Base-by-base conservation (phyloP, 1,140 invertebrate species). In the Brachionus angularis region DNA sequence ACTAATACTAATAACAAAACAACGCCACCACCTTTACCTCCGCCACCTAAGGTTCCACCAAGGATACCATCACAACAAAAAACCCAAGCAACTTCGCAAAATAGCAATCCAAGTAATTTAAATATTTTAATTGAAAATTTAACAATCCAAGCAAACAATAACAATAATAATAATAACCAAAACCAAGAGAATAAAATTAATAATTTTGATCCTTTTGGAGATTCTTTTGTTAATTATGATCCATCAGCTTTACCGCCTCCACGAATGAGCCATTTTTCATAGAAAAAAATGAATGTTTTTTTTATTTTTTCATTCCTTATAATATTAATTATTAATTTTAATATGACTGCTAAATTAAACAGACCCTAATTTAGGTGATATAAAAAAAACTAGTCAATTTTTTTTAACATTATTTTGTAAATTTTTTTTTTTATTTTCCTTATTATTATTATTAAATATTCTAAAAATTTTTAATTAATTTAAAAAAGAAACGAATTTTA, bases 191-290 rank as follows among this genome's bases (percentile, higher is more conserved):
- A n/a, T n/a, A n/a, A 58, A 39, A 23, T 18, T 5, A 55, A 55
- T 34, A 4, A 12, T 12, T 58, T 58, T 39, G 53, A 58, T 58
- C 53, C 53, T n/a, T 58, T 58, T 39, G 53, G 33, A 23, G 36
- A 36, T 58, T 58, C 53, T 10, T 58, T 42, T 58, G 33, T 58
- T 10, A 27, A 36, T 29, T 21, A 36, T 23, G 53, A 58, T n/a
- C n/a, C n/a, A 58, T 23, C 31, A 16, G 33, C 53, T 18, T 33
- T 58, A 58, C 53, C 53, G 3, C 33, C 33, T 1, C 53, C 53
- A n/a, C 23, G 53, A 42, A 58, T 58, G 53, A 58, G 39, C 25
- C 53, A 58, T 58, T 58, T 58, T 58, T n/a, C n/a, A n/a, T n/a
- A n/a, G n/a, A n/a, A n/a, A n/a, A n/a, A n/a, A n/a, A n/a, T n/a